Percentiles rank a stretch among this genome's conserved stretches.
Conservation (phyloP, 1,140 invertebrate species). For the Cepaea nemoralis region DNA sequence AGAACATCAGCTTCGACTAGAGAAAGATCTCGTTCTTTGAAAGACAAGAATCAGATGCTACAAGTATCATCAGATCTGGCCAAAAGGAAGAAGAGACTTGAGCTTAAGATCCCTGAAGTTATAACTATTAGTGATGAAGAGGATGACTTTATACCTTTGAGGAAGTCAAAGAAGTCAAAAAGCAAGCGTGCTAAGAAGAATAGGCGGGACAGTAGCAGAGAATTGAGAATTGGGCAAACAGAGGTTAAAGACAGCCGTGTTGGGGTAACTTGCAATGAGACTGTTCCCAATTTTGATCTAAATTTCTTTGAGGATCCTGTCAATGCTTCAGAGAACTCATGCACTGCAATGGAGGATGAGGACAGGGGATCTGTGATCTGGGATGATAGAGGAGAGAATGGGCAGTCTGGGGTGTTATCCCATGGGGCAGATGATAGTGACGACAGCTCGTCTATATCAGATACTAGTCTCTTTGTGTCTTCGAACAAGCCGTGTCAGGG, state of each 20-base stretch:
- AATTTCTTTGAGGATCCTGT: not conserved
- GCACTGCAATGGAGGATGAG: too few species aligned
- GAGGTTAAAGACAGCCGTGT: not conserved
- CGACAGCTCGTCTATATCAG: not conserved
- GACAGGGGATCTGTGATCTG: too few species aligned
- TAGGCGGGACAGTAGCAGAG: not conserved
- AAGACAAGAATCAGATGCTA: not conserved
- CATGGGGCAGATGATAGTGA: not conserved
- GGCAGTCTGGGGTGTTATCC: too few species aligned
- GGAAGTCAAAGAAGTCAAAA: not conserved
- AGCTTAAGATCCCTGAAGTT: not conserved
- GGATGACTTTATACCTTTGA: conserved; percentile 8
- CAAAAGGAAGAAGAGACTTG: not conserved
- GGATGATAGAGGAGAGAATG: too few species aligned
- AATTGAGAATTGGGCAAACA: not conserved
- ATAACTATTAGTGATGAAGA: conserved; percentile 28
- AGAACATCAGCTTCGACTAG: not conserved
- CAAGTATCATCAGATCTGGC: not conserved
- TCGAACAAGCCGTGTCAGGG: not conserved
- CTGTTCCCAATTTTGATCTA: not conserved
- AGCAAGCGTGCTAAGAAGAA: not conserved
- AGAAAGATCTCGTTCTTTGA: not conserved
- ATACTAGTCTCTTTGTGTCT: not conserved
- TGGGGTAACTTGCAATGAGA: not conserved
- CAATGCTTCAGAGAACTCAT: not conserved